These are phyloP conservation scores for Agonopterix heracliana DNA, from an alignment of 2,888 invertebrate genomes.

Conservation along the genomic window DNA sequence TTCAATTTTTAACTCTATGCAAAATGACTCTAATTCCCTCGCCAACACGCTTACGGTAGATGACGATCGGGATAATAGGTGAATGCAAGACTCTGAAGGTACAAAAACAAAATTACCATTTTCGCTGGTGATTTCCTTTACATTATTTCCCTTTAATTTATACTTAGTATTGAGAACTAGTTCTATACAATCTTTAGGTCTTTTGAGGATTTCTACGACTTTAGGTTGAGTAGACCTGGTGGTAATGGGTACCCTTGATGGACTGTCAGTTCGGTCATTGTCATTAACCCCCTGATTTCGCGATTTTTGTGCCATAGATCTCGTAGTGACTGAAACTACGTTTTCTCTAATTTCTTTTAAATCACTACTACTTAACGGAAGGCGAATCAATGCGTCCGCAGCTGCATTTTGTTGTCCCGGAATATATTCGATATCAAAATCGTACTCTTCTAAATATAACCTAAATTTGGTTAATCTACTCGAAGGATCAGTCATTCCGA, in stretches of 20 bases:
- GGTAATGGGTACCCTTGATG: background rate
- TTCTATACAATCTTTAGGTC: slow-evolving; percentile 1
- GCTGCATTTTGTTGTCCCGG: slow-evolving; percentile 10
- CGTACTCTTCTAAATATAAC: slow-evolving; percentile 8
- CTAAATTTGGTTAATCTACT: slow-evolving; percentile 13
- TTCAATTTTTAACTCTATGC: slow-evolving; percentile 2
- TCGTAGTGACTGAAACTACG: slow-evolving; percentile 7
- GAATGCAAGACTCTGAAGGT: background rate
- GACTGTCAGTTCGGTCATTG: too few relatives aligned
- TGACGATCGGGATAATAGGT: background rate
- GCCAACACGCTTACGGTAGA: slow-evolving; percentile 2
- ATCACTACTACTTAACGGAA: slow-evolving; percentile 8
- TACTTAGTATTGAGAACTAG: background rate
- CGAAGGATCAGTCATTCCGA: slow-evolving; percentile 12
- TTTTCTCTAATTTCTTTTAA: slow-evolving; percentile 8
- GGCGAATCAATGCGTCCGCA: slow-evolving; percentile 12
- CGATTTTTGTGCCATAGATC: slow-evolving; percentile 2
- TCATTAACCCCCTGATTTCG: background rate
- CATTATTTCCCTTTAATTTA: background rate
- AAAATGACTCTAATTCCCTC: slow-evolving; percentile 8
- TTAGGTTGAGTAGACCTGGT: slow-evolving; percentile 3
- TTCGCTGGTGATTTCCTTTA: background rate
- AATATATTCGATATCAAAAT: slow-evolving; percentile 10
- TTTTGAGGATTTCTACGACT: slow-evolving; percentile 1
- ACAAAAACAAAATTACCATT: background rate